Percentiles rank a stretch among this genome's conserved stretches.
Evolutionary conservation across 2,797 vertebrate species (phyloP).

Genomic region (Salmo trutta): DNA sequence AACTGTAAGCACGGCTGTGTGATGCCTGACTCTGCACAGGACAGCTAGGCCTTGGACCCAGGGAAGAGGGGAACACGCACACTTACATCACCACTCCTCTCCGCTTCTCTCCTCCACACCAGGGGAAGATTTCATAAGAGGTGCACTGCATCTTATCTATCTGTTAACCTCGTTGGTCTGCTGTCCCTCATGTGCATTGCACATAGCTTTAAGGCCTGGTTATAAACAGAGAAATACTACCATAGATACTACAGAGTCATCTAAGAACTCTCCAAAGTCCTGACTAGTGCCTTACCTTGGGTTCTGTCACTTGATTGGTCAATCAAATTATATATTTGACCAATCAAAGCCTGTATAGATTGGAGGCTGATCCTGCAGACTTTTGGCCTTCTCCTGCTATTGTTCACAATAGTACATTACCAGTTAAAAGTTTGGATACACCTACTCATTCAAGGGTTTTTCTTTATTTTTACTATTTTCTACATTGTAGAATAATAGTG

Average conservation of each 20-base stretch:
- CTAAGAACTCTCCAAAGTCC: no score
- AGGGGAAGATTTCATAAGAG: slow-evolving; percentile 52
- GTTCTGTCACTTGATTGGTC: neutral
- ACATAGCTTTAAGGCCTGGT: neutral
- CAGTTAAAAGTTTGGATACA: no score
- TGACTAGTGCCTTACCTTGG: neutral
- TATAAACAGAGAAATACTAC: neutral
- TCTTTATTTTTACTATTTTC: no score
- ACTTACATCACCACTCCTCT: slow-evolving; percentile 47
- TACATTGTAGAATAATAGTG: no score
- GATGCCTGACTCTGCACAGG: slow-evolving; percentile 30
- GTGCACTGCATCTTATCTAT: slow-evolving; percentile 1
- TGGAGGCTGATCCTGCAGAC: no score
- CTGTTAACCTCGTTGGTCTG: slow-evolving; percentile 47
- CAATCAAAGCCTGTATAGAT: no score
- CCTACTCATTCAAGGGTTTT: no score
- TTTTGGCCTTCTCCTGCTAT: no score
- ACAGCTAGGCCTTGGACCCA: slow-evolving; percentile 32
- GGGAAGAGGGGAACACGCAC: slow-evolving; percentile 24
- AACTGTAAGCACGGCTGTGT: slow-evolving; percentile 27
- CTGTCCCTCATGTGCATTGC: slow-evolving; percentile 28
- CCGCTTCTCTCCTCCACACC: slow-evolving; percentile 12
- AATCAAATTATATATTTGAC: no score
- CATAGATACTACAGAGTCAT: neutral
- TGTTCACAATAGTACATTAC: no score